Evolutionary conservation across 2,797 vertebrate genomes (phyloP).

Genomic region (Neostethus bicornis): DNA sequence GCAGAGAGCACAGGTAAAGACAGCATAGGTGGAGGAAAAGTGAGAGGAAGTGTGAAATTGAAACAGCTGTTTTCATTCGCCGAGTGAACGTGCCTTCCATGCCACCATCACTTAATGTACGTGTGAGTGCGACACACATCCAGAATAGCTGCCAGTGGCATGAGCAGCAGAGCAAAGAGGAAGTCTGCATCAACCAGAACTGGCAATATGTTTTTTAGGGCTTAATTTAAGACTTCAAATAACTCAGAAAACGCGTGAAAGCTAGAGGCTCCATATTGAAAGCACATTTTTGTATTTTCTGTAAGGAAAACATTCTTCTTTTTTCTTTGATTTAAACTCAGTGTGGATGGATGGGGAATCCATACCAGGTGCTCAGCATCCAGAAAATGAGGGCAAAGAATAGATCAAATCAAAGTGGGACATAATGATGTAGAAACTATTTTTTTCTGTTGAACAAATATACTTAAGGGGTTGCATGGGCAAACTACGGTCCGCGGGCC

Average conservation of each 20-base stretch:
- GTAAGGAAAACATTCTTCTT: neutral
- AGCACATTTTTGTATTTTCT: constrained; percentile 14
- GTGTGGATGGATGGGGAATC: neutral
- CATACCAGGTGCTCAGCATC: neutral
- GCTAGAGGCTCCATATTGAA: constrained; percentile 30
- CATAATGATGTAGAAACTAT: neutral
- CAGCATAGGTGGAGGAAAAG: constrained; percentile 25
- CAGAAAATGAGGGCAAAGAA: neutral
- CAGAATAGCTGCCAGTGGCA: constrained; percentile 16
- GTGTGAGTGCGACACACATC: constrained; percentile 12
- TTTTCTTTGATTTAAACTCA: constrained; percentile 13
- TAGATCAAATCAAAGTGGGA: neutral
- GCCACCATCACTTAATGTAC: constrained; percentile 49
- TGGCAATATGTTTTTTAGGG: constrained; percentile 21
- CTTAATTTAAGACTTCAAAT: constrained; percentile 50
- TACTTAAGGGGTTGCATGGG: no score
- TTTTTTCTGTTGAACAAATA: neutral
- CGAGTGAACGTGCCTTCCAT: constrained; percentile 49
- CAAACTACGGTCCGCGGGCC: no score
- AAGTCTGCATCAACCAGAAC: constrained; percentile 35
- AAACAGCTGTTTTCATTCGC: constrained; percentile 67
- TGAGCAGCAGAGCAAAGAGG: constrained; percentile 9
- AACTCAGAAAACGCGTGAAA: constrained; percentile 27
- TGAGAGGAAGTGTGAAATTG: constrained; percentile 60
- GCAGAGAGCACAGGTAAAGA: constrained; percentile 5